phyloP scores from a whole-genome alignment of 2,797 vertebrate genomes.

The Xiphophorus birchmanni region DNA sequence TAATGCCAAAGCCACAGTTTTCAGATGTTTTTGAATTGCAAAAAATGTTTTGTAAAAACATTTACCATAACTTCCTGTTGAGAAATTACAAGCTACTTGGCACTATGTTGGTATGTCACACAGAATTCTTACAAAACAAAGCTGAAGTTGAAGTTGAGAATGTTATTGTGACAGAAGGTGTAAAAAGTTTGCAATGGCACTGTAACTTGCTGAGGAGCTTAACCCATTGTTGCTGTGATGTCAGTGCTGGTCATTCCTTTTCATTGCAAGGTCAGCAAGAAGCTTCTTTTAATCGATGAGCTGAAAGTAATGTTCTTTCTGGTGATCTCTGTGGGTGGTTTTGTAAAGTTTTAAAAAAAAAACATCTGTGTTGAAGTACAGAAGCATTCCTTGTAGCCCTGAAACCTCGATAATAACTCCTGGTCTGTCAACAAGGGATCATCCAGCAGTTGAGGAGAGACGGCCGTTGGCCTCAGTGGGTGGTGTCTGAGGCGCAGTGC shows the following conservation, averaged over 20 bases:
- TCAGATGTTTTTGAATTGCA: background rate
- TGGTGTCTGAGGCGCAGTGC: constrained; percentile 38
- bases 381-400: constrained; percentile 69
- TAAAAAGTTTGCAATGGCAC: background rate
- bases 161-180: background rate
- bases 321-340: constrained; percentile 71
- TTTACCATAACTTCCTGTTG: background rate
- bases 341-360: constrained; percentile 38
- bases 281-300: constrained; percentile 28
- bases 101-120: background rate
- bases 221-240: background rate
- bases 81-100: background rate
- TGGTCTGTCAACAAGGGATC: constrained; percentile 74
- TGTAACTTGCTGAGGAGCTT: background rate
- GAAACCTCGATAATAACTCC: constrained; percentile 73
- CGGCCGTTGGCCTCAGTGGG: constrained; percentile 46
- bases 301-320: constrained; percentile 30
- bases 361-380: constrained; percentile 62
- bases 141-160: background rate
- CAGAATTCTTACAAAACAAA: background rate
- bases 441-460: constrained; percentile 49
- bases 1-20: background rate
- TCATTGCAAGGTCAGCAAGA: background rate
- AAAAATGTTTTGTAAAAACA: background rate
- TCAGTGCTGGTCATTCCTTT: constrained; percentile 9